Evolutionary conservation across 2,113 vertebrate genomes (phyloP), one percentile per base, ranked within the genome.

Genomic region (Falco punctatus): DNA sequence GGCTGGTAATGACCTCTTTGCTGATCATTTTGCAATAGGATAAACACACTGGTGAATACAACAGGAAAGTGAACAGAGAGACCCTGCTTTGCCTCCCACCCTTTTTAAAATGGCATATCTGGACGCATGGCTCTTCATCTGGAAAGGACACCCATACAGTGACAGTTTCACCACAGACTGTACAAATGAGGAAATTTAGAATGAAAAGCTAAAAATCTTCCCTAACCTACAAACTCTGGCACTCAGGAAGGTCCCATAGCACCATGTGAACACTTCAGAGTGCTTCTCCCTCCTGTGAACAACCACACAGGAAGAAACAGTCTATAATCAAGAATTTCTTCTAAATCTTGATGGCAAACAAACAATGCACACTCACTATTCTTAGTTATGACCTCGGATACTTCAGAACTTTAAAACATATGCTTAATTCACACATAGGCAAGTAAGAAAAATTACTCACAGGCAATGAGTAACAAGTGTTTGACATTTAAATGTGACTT

Each of bases 401-500:
- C 81, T 72, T 75, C 66, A 89, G 6, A 4, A 48, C 35, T 95
- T 89, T 70, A 92, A 87, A 96, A 95, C 92, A 88, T 94, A 95
- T 2, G 54, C 49, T 89, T 69, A 49, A 91, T 94, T 96, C 89
- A 90, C 81, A 95, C 78, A 85, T 48, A 95, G 38, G 73, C 52
- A 88, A 87, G 92, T 84, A 90, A 80, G 62, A 83, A 89, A 89
- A 85, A 94, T 95, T 72, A 95, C 74, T 96, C 86, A 85, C 58
- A 82, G 83, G 74, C 89, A 92, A 92, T 77, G 84, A 95, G 88
- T 92, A 95, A 92, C 84, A 95, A 94, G 81, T 77, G 46, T 90
- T 89, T 95, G 96, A 95, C 94, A 96, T 97, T 96, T 95, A 94
- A 93, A 93, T 77, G 42, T 73, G 77, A 85, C 59, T 93, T 88